phyloP scores from a whole-genome alignment of 2,888 invertebrate species.

The Actias luna region DNA sequence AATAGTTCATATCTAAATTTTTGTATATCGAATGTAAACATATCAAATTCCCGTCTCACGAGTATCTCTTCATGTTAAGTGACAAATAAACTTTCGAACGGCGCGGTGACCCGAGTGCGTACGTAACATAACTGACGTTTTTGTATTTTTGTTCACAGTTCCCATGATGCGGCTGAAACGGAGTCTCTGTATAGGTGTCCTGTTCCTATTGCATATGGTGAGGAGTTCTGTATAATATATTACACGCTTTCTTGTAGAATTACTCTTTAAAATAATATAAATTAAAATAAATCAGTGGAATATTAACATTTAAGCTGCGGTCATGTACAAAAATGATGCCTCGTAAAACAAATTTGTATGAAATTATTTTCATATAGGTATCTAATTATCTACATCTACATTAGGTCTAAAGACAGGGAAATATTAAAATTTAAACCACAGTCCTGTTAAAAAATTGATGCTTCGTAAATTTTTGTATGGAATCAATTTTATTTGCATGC shows the following conservation, averaged over 20 bases:
- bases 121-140: slow-evolving; percentile 12
- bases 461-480: background rate
- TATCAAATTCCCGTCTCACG: slow-evolving; percentile 9
- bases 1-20: slow-evolving; percentile 12
- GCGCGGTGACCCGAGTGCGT: too few species aligned
- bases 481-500: background rate
- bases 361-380: background rate
- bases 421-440: background rate
- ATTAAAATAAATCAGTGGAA: background rate
- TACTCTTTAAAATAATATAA: background rate
- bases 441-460: background rate
- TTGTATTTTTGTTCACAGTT: slow-evolving; percentile 61
- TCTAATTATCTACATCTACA: too few species aligned
- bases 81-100: slow-evolving; percentile 4
- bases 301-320: background rate
- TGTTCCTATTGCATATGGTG: slow-evolving; percentile 75
- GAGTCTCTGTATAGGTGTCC: slow-evolving; percentile 61
- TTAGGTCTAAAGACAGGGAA: too few species aligned
- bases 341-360: background rate
- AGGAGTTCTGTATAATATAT: slow-evolving; percentile 30
- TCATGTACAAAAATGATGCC: background rate
- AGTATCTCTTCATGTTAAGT: slow-evolving; percentile 6
- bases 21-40: slow-evolving; percentile 13
- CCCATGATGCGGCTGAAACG: slow-evolving; percentile 68
- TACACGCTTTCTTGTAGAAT: background rate